Evolutionary conservation across 2,113 vertebrate species (phyloP).

Genomic region (Antechinus flavipes): DNA sequence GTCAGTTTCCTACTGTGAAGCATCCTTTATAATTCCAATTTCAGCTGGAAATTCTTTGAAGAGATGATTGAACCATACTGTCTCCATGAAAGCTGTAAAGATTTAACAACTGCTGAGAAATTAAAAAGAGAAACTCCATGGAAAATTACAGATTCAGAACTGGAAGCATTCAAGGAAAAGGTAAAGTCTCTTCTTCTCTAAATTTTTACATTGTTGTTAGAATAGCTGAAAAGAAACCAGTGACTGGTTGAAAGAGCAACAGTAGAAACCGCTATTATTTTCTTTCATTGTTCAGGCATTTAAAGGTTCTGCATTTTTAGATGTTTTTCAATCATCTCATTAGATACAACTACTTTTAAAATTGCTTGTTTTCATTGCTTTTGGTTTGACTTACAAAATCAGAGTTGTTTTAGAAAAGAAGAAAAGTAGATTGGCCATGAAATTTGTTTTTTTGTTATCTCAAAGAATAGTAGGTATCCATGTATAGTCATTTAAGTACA

Average conservation of each 20-base stretch:
- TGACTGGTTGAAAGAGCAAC: conserved; percentile 54
- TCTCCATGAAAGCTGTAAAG: conserved; percentile 92
- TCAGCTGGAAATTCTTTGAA: conserved; percentile 94
- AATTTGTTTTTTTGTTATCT: conserved; percentile 51
- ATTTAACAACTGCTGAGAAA: conserved; percentile 89
- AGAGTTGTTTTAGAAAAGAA: conserved; percentile 26
- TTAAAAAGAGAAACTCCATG: conserved; percentile 91
- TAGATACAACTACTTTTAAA: conserved; percentile 51
- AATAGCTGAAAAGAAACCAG: conserved; percentile 58
- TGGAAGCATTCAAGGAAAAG: conserved; percentile 95
- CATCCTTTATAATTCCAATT: conserved; percentile 83
- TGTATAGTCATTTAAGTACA: conserved; percentile 52
- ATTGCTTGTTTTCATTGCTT: background rate
- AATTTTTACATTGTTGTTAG: conserved; percentile 66
- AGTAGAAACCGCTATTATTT: conserved; percentile 35
- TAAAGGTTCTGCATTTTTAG: conserved; percentile 28
- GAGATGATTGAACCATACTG: conserved; percentile 98
- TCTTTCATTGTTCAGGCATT: conserved; percentile 44
- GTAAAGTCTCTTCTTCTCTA: conserved; percentile 81
- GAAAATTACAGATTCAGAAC: conserved; percentile 96
- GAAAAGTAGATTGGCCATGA: conserved; percentile 44
- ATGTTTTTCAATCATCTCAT: conserved; percentile 30
- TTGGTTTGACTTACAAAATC: conserved; percentile 10
- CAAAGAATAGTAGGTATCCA: conserved; percentile 3
- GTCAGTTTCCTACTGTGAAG: conserved; percentile 79